phyloP scores from a whole-genome alignment of 2,797 vertebrate species.

The Taenioides sp. region DNA sequence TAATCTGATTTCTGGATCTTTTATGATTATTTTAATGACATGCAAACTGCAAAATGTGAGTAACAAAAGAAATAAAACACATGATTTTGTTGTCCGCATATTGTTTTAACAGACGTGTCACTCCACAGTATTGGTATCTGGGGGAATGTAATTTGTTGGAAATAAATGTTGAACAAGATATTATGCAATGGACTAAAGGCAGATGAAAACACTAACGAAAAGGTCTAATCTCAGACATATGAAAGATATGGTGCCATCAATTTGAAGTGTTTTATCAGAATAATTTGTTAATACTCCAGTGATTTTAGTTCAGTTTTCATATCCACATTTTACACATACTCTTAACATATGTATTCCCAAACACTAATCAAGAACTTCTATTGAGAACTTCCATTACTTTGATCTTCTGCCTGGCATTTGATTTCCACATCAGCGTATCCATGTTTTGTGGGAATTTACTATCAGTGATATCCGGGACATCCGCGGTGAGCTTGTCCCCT shows the following conservation, averaged over 20 bases:
- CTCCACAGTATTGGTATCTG: too few species aligned
- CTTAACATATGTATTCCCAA: background rate
- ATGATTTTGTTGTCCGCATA: too few species aligned
- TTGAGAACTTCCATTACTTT: background rate
- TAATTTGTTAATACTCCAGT: background rate
- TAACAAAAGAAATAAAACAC: too few species aligned
- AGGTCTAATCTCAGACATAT: too few species aligned
- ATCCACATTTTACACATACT: background rate
- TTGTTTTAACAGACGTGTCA: too few species aligned
- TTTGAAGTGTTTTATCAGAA: background rate
- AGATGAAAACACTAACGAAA: too few species aligned
- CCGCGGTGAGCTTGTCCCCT: conserved; percentile 33
- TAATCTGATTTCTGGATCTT: too few species aligned
- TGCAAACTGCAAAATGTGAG: too few species aligned
- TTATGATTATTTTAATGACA: too few species aligned
- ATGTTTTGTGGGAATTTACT: conserved; percentile 52
- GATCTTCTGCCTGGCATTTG: background rate
- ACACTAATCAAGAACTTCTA: too few species aligned
- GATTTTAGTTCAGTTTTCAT: background rate
- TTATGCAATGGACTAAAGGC: background rate
- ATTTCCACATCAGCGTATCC: conserved; percentile 32
- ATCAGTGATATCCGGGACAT: conserved; percentile 14
- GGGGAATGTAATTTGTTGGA: too few species aligned
- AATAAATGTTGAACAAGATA: too few species aligned
- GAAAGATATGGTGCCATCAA: background rate